These are phyloP conservation scores for Gasterosteus aculeatus DNA, from an alignment of 2,113 vertebrate species.

Conservation along the genomic window DNA sequence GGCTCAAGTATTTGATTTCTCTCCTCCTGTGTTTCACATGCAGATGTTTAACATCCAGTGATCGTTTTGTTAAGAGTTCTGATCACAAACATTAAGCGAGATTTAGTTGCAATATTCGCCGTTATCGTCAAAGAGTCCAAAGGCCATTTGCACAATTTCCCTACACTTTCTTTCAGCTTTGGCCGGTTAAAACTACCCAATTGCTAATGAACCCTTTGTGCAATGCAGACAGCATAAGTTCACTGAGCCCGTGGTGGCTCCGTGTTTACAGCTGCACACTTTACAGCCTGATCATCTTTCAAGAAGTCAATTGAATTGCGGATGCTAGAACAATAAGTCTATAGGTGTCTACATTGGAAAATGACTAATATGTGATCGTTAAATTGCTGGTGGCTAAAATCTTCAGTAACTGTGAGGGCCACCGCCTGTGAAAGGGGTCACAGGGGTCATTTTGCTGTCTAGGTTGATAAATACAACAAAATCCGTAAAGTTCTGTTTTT, in stretches of 20 bases:
- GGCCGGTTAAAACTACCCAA: background rate
- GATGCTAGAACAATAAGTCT: too few species aligned
- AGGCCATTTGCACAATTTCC: constrained; percentile 13
- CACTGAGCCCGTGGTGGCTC: background rate
- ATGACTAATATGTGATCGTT: background rate
- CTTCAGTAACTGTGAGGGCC: background rate
- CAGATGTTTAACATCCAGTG: background rate
- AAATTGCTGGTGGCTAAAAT: background rate
- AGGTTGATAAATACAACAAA: background rate
- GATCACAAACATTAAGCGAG: constrained; percentile 1
- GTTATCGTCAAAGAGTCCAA: constrained; percentile 22
- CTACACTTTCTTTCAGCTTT: constrained; percentile 14
- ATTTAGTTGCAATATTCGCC: background rate
- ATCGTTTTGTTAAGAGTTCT: background rate
- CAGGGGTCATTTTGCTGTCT: background rate
- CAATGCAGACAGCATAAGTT: background rate
- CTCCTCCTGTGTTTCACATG: background rate
- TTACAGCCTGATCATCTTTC: background rate
- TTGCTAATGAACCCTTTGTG: background rate
- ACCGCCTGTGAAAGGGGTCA: background rate
- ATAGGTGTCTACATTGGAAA: background rate
- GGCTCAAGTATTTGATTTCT: background rate
- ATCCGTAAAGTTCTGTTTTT: constrained; percentile 12
- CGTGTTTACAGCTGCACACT: background rate
- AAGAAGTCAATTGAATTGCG: too few species aligned